Base-by-base conservation (phyloP, 2,888 invertebrate species). In the Ommatoiulus sabulosus region DNA sequence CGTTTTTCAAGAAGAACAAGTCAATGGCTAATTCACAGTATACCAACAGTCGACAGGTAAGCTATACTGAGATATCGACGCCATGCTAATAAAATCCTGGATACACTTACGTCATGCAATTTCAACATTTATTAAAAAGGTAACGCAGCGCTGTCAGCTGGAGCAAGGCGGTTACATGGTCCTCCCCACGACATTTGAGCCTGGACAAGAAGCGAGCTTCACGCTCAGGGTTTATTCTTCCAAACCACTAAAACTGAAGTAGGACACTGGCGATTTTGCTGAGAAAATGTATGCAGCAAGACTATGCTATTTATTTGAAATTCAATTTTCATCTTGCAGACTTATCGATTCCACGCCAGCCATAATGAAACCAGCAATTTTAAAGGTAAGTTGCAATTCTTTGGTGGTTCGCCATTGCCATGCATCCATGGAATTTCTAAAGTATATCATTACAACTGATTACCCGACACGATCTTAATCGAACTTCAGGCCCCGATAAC, bases 181-280 rank as follows among this genome's bases (percentile, higher is more conserved):
- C 86, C 94, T 98, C 91, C 97, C 98, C 0, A 97, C 97, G 1
- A 97, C 97, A 0, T 97, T 97, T 92, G 97, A 97, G 92, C 97
- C 97, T 0, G 95, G 96, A 0, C 96, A 97, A 92, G 97, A 98
- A 93, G 97, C 97, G 0, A 95, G 96, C 91, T 98, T 98, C 92
- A 97, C 97, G 0, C 94, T 98, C 1, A 93, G 97, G 90, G 96
- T 97, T 85, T 96, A 95, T 92, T 96, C 97, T 57, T 95, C 95
- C 90, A 96, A 96, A 91, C 94, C 95, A 0, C 92, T 97, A 7
- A 96, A 97, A 91, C 94, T 97, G 90, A 96, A 96, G 92, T 95
- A 80, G 48, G 63, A 10, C 35, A 24, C n/a, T 84, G 5, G 17
- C 24, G 20, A 12, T 72, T 6, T 24, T 84, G 35, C 5, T 84